These are phyloP conservation scores for Octopus bimaculoides DNA, from an alignment of 1,140 invertebrate species.

Conservation along the genomic window DNA sequence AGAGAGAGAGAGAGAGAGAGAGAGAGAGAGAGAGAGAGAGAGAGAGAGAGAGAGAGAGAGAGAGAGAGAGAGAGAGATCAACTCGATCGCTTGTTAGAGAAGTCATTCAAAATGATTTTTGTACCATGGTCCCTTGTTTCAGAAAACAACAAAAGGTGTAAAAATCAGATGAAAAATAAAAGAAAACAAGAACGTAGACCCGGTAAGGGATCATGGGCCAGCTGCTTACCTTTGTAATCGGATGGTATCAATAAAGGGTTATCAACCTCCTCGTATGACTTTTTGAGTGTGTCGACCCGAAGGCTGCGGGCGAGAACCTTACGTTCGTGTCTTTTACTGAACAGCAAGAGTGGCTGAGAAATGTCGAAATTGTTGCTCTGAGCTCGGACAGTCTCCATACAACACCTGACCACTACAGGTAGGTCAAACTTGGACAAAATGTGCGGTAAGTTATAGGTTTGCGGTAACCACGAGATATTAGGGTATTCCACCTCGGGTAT, in stretches of 20 bases:
- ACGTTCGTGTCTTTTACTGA: constrained; percentile 31
- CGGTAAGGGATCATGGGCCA: too few species aligned
- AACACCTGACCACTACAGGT: constrained; percentile 38
- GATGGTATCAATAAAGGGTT: constrained; percentile 41
- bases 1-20: neutral
- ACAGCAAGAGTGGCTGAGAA: constrained; percentile 37
- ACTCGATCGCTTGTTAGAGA: too few species aligned
- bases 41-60: neutral
- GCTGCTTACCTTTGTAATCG: constrained; percentile 41
- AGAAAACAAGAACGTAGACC: too few species aligned
- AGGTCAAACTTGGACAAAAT: constrained; percentile 29
- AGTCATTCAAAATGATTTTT: too few species aligned
- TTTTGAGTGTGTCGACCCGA: constrained; percentile 21
- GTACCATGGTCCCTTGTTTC: too few species aligned
- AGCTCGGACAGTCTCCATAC: constrained; percentile 20
- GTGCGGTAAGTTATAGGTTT: constrained; percentile 25
- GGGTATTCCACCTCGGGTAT: neutral
- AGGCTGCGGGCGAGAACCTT: constrained; percentile 37
- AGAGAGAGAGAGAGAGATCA: neutral
- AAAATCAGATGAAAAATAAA: too few species aligned
- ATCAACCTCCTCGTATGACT: constrained; percentile 29
- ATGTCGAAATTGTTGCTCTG: constrained; percentile 36
- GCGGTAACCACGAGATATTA: neutral
- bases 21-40: neutral
- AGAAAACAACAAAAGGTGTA: too few species aligned